Evolutionary conservation across 2,888 invertebrate genomes (phyloP).

Genomic region (Polymixis lichenea): DNA sequence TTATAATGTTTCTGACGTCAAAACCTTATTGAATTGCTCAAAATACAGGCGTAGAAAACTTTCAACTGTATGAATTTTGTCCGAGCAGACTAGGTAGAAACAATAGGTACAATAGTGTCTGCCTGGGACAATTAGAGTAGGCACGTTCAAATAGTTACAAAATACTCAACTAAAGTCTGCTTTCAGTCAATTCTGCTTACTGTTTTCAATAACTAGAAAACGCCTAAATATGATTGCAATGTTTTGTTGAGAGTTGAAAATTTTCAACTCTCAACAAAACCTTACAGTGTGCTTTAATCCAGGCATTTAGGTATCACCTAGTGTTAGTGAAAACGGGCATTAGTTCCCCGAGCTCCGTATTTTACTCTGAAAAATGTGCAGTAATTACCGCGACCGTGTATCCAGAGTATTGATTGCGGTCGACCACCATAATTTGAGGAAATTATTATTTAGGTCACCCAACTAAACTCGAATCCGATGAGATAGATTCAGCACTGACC

Average conservation of each 20-base stretch:
- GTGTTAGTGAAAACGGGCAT: background rate
- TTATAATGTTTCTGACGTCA: slow-evolving; percentile 6
- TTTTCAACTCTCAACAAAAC: background rate
- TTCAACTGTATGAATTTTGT: slow-evolving; percentile 18
- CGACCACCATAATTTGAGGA: slow-evolving; percentile 53
- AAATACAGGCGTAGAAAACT: slow-evolving; percentile 18
- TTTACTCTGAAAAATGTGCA: slow-evolving; percentile 51
- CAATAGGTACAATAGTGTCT: slow-evolving; percentile 29
- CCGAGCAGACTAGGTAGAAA: slow-evolving; percentile 7
- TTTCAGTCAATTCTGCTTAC: slow-evolving; percentile 23
- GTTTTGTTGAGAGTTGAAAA: too few relatives aligned
- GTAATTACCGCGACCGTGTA: slow-evolving; percentile 53
- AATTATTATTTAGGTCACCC: slow-evolving; percentile 60
- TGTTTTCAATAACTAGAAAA: too few relatives aligned
- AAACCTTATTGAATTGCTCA: slow-evolving; percentile 2
- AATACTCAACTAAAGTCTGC: slow-evolving; percentile 7
- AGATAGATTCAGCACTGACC: slow-evolving; percentile 24
- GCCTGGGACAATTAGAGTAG: slow-evolving; percentile 15
- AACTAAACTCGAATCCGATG: slow-evolving; percentile 26
- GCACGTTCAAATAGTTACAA: slow-evolving; percentile 44
- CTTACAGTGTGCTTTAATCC: background rate
- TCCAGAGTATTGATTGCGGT: slow-evolving; percentile 59
- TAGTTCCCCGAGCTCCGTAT: slow-evolving; percentile 14
- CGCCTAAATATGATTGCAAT: background rate
- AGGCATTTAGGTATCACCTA: background rate